These are phyloP conservation scores for Cataglyphis hispanica DNA, from an alignment of 1,140 invertebrate species.

Conservation along the genomic window DNA sequence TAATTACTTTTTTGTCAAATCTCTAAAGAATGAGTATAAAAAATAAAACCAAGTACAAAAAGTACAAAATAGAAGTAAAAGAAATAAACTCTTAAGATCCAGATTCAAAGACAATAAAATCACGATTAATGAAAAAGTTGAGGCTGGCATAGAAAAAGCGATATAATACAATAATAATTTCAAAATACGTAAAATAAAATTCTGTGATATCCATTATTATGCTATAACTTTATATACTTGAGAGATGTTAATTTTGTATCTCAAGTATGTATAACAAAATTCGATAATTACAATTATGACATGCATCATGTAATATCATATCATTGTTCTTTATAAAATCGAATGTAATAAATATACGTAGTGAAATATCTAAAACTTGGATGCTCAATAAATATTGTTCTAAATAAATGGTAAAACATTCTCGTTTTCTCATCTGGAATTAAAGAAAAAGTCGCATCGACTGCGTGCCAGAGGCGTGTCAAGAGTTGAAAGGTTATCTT, in stretches of 20 bases:
- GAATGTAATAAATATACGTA: neutral
- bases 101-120: neutral
- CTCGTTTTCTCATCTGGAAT: constrained; percentile 43
- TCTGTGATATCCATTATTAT: neutral
- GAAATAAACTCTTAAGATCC: neutral
- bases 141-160: neutral
- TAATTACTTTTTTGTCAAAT: neutral
- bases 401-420: constrained; percentile 53
- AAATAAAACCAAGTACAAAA: neutral
- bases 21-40: neutral
- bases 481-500: constrained; percentile 62
- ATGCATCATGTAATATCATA: neutral
- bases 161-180: neutral
- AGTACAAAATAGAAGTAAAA: neutral
- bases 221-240: neutral
- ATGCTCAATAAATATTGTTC: constrained; percentile 14
- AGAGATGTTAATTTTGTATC: neutral
- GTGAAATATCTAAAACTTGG: neutral
- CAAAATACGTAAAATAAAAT: neutral
- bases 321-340: neutral
- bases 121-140: neutral
- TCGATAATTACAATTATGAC: constrained; percentile 9
- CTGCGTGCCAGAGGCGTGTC: constrained; percentile 25
- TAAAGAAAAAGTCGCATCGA: constrained; percentile 32
- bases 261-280: neutral